A percentile compares a stretch with the other conserved stretches of the same genome.
Evolutionary conservation across 2,888 invertebrate species (phyloP).

Genomic region (Agriopis marginaria): DNA sequence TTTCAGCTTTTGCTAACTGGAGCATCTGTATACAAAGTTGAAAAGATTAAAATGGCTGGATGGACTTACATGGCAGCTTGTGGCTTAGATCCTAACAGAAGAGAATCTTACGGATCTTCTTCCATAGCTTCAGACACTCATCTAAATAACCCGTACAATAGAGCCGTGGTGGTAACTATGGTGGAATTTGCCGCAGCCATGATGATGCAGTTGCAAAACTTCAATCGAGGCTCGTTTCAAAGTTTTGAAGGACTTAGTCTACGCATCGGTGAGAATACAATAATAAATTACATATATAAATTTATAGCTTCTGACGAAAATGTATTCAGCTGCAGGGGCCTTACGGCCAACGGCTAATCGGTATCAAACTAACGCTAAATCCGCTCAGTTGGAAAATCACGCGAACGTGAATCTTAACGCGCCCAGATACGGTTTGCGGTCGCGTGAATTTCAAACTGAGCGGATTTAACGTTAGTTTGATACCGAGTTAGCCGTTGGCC

Average conservation of each 20-base stretch:
- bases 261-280: slow-evolving; percentile 87
- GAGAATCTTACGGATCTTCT: slow-evolving; percentile 84
- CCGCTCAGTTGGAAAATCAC: too few species aligned
- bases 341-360: too few species aligned
- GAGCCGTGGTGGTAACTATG: slow-evolving; percentile 79
- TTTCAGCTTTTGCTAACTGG: slow-evolving; percentile 88
- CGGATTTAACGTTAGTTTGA: too few species aligned
- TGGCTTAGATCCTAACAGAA: slow-evolving; percentile 92
- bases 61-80: slow-evolving; percentile 99
- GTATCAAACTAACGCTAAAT: too few species aligned
- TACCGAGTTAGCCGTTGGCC: too few species aligned
- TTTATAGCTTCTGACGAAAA: too few species aligned
- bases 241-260: slow-evolving; percentile 88
- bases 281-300: not conserved
- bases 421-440: too few species aligned
- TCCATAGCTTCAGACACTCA: slow-evolving; percentile 54
- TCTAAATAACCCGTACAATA: slow-evolving; percentile 71
- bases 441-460: too few species aligned
- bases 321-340: too few species aligned
- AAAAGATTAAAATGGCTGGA: slow-evolving; percentile 98
- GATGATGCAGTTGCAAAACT: slow-evolving; percentile 83
- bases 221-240: slow-evolving; percentile 87
- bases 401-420: too few species aligned
- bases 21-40: slow-evolving; percentile 89
- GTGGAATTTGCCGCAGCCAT: slow-evolving; percentile 82